Base-by-base conservation (phyloP, 2,888 invertebrate genomes). In the Marasmarcha lunaedactyla region DNA sequence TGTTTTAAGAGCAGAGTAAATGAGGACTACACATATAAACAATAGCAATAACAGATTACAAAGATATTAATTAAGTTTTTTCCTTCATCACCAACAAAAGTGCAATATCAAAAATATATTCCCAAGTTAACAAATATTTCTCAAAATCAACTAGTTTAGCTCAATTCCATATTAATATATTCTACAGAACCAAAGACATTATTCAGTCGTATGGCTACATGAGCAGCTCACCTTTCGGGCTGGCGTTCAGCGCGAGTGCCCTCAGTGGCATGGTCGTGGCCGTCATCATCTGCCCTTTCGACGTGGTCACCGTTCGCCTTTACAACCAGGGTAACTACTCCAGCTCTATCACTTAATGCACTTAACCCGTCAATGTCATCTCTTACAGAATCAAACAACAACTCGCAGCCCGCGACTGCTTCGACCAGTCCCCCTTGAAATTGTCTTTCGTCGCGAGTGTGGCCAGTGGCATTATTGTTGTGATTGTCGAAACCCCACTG, bases 281-380 rank as follows among this genome's bases (percentile, higher is more conserved):
- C 3, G 51, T 91, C 0, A 85, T 87, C 45, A 92, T 95, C 87
- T 93, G 94, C 41, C 96, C 95, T 0, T 90, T 95, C 59, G 95
- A 96, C 68, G 91, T 95, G 25, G 85, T 92, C 48, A 88, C 93
- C 35, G 93, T 94, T n/a, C 85, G 95, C 48, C 85, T 95, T 43
- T 95, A 94, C 63, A 95, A 95, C 74, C 95, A 95, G 88, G 91
- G 92, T 89, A 84, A 66, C n/a, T 59, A 53, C 35, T 37, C 12
- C 14, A 33, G 35, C 37, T 39, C 42, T 37, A 37, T 11, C n/a
- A n/a, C 9, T 30, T 15, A 35, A 11, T 14, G 36, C 15, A 37
- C 10, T 26, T 41, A 14, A 14, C 5, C 52, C 40, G 46, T 20
- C 20, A 20, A 20, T 20, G 20, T 20, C 20, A 20, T 20, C 38